These are phyloP conservation scores for Atlantisia rogersi DNA, from an alignment of 2,113 vertebrate species.

Conservation along the genomic window DNA sequence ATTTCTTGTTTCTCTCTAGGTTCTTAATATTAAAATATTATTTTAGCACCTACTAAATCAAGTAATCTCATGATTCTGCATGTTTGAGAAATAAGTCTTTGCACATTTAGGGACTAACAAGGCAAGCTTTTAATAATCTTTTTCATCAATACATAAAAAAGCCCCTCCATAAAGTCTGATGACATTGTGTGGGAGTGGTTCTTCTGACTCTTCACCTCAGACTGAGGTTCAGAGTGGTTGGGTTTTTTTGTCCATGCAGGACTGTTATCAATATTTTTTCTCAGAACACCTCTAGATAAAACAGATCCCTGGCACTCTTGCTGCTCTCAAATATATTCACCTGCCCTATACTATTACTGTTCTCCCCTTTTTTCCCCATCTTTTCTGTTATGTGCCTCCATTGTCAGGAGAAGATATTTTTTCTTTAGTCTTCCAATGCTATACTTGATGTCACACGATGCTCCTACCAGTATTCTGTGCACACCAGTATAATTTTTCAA, in stretches of 20 bases:
- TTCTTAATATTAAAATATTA: neutral
- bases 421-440: neutral
- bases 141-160: neutral
- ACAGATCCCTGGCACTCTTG: neutral
- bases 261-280: neutral
- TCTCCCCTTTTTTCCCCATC: neutral
- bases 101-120: neutral
- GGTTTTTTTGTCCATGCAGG: neutral
- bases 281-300: neutral
- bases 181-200: neutral
- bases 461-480: neutral
- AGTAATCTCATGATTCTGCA: neutral
- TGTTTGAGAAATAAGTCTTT: neutral
- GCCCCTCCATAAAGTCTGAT: neutral
- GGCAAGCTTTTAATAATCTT: neutral
- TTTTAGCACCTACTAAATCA: neutral
- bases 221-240: neutral
- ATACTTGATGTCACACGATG: neutral
- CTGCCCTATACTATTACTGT: neutral
- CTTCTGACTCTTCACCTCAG: neutral
- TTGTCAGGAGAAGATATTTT: neutral
- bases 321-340: neutral
- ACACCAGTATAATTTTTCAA: fast-evolving
- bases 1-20: neutral
- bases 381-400: fast-evolving